Percentiles rank a stretch among this genome's conserved stretches.
Evolutionary conservation across 2,888 invertebrate species (phyloP).

Genomic region (Autographa pulchrina): DNA sequence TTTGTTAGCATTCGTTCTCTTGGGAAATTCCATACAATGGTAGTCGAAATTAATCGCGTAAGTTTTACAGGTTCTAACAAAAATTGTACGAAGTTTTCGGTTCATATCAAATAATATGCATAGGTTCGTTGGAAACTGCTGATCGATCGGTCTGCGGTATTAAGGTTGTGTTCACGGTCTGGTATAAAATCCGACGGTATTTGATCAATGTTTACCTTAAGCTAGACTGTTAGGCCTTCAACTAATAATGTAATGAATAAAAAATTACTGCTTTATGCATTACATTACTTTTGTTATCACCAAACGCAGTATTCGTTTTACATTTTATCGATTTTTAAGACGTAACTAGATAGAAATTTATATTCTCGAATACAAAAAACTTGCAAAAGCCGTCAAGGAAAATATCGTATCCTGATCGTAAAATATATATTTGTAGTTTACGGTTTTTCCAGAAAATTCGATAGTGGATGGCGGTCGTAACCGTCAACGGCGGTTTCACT

Average conservation of each 20-base stretch:
- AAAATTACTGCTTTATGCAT: too few species aligned
- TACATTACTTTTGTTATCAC: too few species aligned
- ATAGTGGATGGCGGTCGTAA: slow-evolving; percentile 34
- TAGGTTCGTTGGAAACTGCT: background rate
- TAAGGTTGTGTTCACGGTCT: background rate
- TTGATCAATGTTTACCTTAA: too few species aligned
- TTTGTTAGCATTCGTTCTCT: slow-evolving; percentile 12
- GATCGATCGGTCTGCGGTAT: background rate
- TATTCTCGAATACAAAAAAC: background rate
- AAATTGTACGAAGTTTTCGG: background rate
- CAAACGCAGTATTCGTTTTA: too few species aligned
- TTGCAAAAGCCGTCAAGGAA: slow-evolving; percentile 7
- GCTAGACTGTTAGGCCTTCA: too few species aligned
- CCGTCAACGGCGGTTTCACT: slow-evolving; percentile 38
- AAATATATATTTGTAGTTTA: slow-evolving; percentile 25
- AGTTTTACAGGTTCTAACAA: slow-evolving; percentile 10
- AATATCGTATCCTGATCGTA: background rate
- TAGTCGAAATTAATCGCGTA: slow-evolving; percentile 13
- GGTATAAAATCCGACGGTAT: too few species aligned
- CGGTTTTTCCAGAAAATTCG: slow-evolving; percentile 29
- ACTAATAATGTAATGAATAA: too few species aligned
- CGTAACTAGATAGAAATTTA: background rate
- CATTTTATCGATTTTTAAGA: too few species aligned
- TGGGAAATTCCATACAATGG: slow-evolving; percentile 19
- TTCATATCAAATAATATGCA: background rate